Evolutionary conservation across 2,113 vertebrate species (phyloP).

Genomic region (Azemiops feae): DNA sequence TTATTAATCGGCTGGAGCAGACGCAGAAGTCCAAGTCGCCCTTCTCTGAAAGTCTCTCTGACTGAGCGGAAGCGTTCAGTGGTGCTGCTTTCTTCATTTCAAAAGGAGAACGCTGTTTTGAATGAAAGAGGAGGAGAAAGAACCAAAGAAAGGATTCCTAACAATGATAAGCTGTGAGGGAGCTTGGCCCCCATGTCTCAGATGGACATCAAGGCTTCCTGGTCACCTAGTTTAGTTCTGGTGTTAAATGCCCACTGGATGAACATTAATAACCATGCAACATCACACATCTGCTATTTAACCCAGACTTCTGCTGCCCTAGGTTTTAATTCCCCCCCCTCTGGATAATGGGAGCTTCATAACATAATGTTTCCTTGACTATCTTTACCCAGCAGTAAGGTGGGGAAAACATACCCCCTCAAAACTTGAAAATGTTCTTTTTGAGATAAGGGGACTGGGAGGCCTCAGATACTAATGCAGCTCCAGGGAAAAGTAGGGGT

Average conservation of each 20-base stretch:
- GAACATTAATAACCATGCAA: constrained; percentile 51
- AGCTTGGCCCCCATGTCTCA: not conserved
- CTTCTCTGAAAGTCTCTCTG: constrained; percentile 84
- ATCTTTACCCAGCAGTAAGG: not conserved
- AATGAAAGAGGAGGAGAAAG: not conserved
- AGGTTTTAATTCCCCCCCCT: not conserved
- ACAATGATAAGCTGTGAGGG: constrained; percentile 27
- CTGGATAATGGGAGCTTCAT: not conserved
- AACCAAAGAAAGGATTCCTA: not conserved
- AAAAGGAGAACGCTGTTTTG: constrained; percentile 22
- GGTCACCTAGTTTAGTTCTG: constrained; percentile 36
- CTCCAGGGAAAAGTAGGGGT: constrained; percentile 7
- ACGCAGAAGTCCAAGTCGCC: constrained; percentile 85
- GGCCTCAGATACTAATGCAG: not conserved
- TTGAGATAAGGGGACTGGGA: not conserved
- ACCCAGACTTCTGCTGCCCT: not conserved
- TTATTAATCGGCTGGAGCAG: constrained; percentile 94
- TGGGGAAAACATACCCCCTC: fast-evolving
- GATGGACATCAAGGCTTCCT: constrained; percentile 17
- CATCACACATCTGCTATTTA: not conserved
- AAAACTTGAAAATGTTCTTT: not conserved
- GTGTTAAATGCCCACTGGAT: constrained; percentile 55
- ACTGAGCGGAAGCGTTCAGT: constrained; percentile 63
- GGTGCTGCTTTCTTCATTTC: not conserved
- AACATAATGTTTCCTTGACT: fast-evolving